Conservation (phyloP, 2,797 vertebrate genomes). For the Sebastolobus alascanus region DNA sequence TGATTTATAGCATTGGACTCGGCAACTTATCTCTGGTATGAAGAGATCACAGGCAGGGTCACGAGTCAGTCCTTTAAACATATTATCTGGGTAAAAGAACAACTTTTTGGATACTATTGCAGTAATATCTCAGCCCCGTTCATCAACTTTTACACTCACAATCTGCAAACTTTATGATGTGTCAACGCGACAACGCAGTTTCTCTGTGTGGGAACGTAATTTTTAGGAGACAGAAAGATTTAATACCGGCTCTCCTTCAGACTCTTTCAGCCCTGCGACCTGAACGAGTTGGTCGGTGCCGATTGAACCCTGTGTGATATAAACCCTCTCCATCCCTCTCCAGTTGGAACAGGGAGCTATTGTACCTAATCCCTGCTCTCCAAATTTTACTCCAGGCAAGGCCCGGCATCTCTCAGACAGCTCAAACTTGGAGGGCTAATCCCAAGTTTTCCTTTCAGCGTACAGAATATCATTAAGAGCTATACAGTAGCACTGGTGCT, state of each 20-base stretch:
- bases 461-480: conserved; percentile 54
- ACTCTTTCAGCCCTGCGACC: conserved; percentile 50
- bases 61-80: background rate
- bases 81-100: background rate
- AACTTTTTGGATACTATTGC: background rate
- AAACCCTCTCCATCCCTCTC: conserved; percentile 58
- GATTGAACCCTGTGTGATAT: conserved; percentile 61
- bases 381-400: conserved; percentile 32
- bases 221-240: conserved; percentile 40
- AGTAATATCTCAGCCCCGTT: background rate
- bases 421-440: conserved; percentile 52
- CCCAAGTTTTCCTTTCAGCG: conserved; percentile 62
- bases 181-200: rapidly evolving
- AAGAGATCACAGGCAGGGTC: conserved; percentile 22
- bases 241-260: conserved; percentile 47
- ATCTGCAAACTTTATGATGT: conserved; percentile 15
- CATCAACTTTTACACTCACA: background rate
- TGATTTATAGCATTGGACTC: conserved; percentile 14
- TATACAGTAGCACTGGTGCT: conserved; percentile 51
- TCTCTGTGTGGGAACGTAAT: too few species aligned
- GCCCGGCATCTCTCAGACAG: conserved; percentile 46
- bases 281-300: conserved; percentile 40
- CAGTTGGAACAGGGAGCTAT: conserved; percentile 57
- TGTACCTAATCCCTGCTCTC: conserved; percentile 61
- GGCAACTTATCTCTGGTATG: conserved; percentile 32